Evolutionary conservation across 1,140 invertebrate genomes (phyloP), one percentile per base, ranked within the genome.

Genomic region (Bombus haemorrhoidalis): DNA sequence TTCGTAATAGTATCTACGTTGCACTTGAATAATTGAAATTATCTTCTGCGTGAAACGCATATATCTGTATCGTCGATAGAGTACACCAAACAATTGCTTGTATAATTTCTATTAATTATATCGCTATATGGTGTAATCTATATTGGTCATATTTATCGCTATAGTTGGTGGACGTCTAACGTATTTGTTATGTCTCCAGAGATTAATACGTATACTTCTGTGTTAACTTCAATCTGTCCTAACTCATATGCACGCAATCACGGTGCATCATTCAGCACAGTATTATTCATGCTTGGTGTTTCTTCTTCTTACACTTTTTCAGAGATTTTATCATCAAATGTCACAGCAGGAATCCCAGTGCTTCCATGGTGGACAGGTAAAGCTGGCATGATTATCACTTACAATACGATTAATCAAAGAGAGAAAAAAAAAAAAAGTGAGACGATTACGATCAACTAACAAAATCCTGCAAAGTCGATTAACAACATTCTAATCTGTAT

Each of bases 341-440:
- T 95, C 97, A 97, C 96, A 97, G 97, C 95, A 96, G 97, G 84
- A 97, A 97, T 94, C 97, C 97, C 72, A 97, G 97, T 86, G 96
- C 96, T 91, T 96, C 96, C 86, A 95, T 97, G 92, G 96, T 97
- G 91, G 97, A 97, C 95, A 97, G 96, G 96, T 97, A 95, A 94
- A 88, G 15, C 9, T 41, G 5, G 47, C 66, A 84, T 53, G 66
- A 78, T 68, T 83, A 69, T 37, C 41, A 53, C 68, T 43, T 18
- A 13, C 15, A 22, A 22, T 80, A 28, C 34, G n/a, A 85, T 80
- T 71, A 79, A 84, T 18, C 18, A 12, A 28, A 3, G 18, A 39
- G n/a, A 43, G 43, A 41, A 32, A 0, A 43, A 43, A 73, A 41
- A 32, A 0, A 43, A 72, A n/a, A n/a, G 10, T 0, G 13, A 64